These are phyloP conservation scores for Montipora cactus DNA, from an alignment of 64 coral and sea anemone species.

Conservation along the genomic window DNA sequence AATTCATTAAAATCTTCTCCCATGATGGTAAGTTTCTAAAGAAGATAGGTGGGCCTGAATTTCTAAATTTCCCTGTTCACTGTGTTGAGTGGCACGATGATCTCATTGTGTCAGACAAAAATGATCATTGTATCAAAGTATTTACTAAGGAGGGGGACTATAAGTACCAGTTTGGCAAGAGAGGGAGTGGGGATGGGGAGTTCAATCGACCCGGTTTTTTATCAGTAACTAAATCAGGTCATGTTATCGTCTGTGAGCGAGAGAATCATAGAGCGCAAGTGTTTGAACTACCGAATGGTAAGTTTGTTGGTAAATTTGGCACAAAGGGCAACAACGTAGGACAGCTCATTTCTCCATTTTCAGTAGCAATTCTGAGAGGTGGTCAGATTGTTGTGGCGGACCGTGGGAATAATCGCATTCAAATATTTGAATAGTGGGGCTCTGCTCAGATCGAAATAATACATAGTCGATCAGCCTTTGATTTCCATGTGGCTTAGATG, in stretches of 20 bases:
- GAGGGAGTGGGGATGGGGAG: neutral
- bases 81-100: constrained; percentile 33
- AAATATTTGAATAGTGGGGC: too few species aligned
- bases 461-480: too few species aligned
- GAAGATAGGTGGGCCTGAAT: neutral
- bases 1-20: constrained; percentile 61
- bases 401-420: too few species aligned
- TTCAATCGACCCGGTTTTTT: neutral
- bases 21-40: constrained; percentile 68
- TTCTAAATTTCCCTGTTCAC: neutral
- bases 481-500: too few species aligned
- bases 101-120: neutral
- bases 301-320: constrained; percentile 19
- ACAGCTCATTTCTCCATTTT: too few species aligned
- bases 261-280: constrained; percentile 26
- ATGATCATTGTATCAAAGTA: constrained; percentile 24
- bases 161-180: constrained; percentile 9
- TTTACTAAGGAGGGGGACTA: constrained; percentile 25
- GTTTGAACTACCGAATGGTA: constrained; percentile 18
- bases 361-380: too few species aligned
- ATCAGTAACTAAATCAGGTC: neutral
- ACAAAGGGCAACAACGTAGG: neutral
- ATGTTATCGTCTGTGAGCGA: constrained; percentile 44
- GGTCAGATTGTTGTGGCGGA: too few species aligned
- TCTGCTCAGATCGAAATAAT: too few species aligned